Base-by-base conservation (phyloP, 2,113 vertebrate species). In the Corvus moneduloides region DNA sequence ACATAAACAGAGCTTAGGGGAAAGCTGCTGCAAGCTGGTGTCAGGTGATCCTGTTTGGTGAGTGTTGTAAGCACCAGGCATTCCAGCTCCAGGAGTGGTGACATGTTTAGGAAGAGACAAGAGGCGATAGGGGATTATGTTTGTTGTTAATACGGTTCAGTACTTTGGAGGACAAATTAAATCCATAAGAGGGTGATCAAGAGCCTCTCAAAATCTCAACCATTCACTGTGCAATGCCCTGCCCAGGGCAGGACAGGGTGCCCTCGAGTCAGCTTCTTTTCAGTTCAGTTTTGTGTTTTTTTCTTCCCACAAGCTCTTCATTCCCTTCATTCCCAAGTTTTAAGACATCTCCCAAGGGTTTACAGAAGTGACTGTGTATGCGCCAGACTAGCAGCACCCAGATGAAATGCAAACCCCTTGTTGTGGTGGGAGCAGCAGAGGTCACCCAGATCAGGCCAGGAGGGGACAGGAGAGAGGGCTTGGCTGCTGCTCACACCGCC, bases 81-180 rank as follows among this genome's bases (percentile, higher is more conserved):
- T 88, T 73, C 92, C 88, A 77, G 58, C 71, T 52, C 22, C 63
- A 30, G 67, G 68, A 83, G 92, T 93, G 94, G 82, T 96, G 94
- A 95, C 90, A 69, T 46, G 71, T 88, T 92, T 54, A 95, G 88
- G 88, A 87, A 92, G 92, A 90, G 26, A 48, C 79, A 76, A 61
- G 88, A 91, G 58, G 92, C 90, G 69, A 49, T 27, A 76, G 59
- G 54, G 79, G 82, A 93, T 96, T 96, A 92, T 59, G 61, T 84
- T 86, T 94, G 82, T 69, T 96, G 32, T 94, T 91, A 86, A 84
- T 89, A 73, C 0, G 4, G 55, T 35, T 86, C 46, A 66, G 80
- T 54, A 27, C 55, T 58, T 75, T 27, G 51, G 55, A 86, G 67
- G 85, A 76, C 46, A 62, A 66, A 74, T 69, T 7, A 48, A 58